These are phyloP conservation scores for Drosophila mimica DNA, from an alignment of 2,888 invertebrate genomes.

Conservation along the genomic window DNA sequence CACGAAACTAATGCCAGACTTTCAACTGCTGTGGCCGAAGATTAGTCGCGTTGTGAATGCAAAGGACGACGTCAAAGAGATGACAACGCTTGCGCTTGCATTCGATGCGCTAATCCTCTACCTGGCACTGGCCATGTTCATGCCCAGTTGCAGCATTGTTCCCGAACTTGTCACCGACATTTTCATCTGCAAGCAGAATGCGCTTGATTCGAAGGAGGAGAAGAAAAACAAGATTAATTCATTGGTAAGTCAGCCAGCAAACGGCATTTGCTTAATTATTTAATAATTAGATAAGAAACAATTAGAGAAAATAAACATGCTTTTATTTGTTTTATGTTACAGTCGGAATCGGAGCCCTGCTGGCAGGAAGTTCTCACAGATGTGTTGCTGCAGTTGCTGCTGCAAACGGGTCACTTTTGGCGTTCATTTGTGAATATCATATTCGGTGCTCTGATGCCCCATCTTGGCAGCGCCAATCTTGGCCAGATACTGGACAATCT, in stretches of 20 bases:
- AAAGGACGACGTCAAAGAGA: background rate
- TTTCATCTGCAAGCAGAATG: conserved; percentile 49
- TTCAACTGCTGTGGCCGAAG: conserved; percentile 31
- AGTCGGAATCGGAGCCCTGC: background rate
- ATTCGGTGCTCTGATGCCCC: conserved; percentile 26
- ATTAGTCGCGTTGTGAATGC: background rate
- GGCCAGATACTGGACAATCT: conserved; percentile 49
- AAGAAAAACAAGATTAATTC: background rate
- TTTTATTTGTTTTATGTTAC: background rate
- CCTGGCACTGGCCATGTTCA: conserved; percentile 39
- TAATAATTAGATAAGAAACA: too few species aligned
- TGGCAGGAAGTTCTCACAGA: conserved; percentile 72
- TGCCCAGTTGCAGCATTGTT: conserved; percentile 12
- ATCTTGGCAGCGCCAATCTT: conserved; percentile 44
- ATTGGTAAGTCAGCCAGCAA: background rate
- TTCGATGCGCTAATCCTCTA: conserved; percentile 59
- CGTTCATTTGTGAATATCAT: conserved; percentile 50
- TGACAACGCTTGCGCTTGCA: background rate
- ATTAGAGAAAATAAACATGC: background rate
- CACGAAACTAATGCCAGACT: background rate
- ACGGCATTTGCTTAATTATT: background rate
- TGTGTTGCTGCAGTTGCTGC: conserved; percentile 49
- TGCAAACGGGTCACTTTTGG: conserved; percentile 54
- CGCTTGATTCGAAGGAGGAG: conserved; percentile 5
- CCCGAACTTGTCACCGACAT: conserved; percentile 45